A percentile compares a stretch with the other conserved stretches of the same genome.
These are phyloP conservation scores for Drosophila ficusphila DNA, from an alignment of 1,140 invertebrate genomes.

Conservation along the genomic window DNA sequence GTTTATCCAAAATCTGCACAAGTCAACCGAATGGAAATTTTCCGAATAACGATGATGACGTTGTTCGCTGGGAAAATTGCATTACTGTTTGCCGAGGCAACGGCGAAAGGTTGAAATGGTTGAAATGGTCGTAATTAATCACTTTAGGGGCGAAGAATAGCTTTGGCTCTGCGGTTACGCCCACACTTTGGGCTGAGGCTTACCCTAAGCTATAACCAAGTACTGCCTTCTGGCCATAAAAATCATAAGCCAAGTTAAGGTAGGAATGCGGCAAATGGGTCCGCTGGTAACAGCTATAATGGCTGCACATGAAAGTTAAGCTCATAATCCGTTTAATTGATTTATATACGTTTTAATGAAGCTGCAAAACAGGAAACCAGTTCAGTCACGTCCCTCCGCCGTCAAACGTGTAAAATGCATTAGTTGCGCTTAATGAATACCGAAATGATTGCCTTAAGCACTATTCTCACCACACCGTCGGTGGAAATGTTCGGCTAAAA, in stretches of 20 bases:
- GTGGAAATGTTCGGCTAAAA: conserved; percentile 3
- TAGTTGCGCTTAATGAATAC: conserved; percentile 65
- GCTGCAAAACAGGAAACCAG: conserved; percentile 29
- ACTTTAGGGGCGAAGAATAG: conserved; percentile 28
- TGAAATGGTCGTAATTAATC: conserved; percentile 55
- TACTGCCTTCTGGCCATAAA: conserved; percentile 33
- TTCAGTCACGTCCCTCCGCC: conserved; percentile 17
- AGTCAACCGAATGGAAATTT: conserved; percentile 21
- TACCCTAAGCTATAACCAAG: conserved; percentile 1
- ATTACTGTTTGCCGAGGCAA: conserved; percentile 3
- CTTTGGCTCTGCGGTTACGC: conserved; percentile 1
- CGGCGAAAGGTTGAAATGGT: conserved; percentile 12
- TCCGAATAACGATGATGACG: neutral
- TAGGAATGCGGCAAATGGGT: neutral
- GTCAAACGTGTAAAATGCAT: conserved; percentile 52
- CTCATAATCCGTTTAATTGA: conserved; percentile 66
- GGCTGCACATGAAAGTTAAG: conserved; percentile 21
- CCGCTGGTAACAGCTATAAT: neutral
- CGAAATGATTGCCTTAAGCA: conserved; percentile 25
- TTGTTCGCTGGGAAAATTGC: conserved; percentile 8
- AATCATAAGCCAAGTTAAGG: conserved; percentile 31
- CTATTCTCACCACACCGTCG: conserved; percentile 8
- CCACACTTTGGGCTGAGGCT: neutral
- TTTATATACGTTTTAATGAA: conserved; percentile 66
- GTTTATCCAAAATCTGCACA: conserved; percentile 10